Evolutionary conservation across 1,140 invertebrate genomes (phyloP), one percentile per base, ranked within the genome.

Genomic region (Drusus annulatus): DNA sequence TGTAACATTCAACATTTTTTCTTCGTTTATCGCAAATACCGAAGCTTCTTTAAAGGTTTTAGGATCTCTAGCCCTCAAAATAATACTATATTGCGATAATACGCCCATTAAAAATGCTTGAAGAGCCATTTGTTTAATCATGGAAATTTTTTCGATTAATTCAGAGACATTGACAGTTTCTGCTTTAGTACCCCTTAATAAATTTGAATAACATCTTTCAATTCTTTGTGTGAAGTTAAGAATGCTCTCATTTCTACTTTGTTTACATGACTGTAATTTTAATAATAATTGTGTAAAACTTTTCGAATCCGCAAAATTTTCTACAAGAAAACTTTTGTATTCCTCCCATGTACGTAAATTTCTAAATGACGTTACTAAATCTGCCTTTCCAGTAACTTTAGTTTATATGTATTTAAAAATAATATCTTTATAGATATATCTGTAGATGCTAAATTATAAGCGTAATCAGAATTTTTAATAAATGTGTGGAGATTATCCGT

Each of bases 341-440:
- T 4, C 25, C 10, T 65, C 16, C 62, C 62, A 65, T 17, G 62
- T 16, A 36, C 36, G 17, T 25, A 25, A 31, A 28, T 28, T 28
- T 65, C 62, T 21, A 65, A 28, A 65, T 7, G 62, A 65, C 13
- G 62, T 65, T n/a, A 65, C 45, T n/a, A 65, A n/a, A 13, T 65
- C 62, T 7, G 62, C 62, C 16, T 65, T 65, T n/a, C 62, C 62
- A 19, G n/a, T 65, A 31, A 65, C 62, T 65, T 65, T 28, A 10
- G 62, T 65, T 65, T 31, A 31, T 17, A 65, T 65, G 16, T 65
- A 65, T 6, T 28, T 28, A n/a, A 65, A 65, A 25, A 65, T 31
- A 4, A 31, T 65, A 2, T 28, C 25, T 65, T 65, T 65, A 19
- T 65, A n/a, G 6, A 10, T 6, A 25, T 28, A 16, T 25, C 6